Evolutionary conservation across 2,113 vertebrate genomes (phyloP).

Genomic region (Illadopsis cleaveri): DNA sequence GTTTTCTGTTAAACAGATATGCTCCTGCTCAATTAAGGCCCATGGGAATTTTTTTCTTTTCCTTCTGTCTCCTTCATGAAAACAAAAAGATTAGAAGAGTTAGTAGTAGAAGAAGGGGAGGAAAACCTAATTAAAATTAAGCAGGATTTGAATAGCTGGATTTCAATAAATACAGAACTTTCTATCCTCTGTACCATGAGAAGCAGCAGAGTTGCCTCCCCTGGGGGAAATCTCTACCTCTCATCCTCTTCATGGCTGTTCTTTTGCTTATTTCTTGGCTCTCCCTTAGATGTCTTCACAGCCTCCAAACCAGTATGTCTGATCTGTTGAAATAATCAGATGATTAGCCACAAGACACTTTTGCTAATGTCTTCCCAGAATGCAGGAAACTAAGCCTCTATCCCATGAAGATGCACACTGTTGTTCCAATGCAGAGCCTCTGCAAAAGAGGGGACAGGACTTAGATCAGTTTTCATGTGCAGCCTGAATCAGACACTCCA

Average conservation of each 20-base stretch:
- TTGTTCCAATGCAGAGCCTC: not conserved
- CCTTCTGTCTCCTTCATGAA: not conserved
- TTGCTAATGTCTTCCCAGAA: not conserved
- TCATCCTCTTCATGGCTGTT: not conserved
- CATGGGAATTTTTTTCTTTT: not conserved
- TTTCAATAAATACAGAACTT: not conserved
- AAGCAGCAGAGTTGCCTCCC: not conserved
- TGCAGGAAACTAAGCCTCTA: not conserved
- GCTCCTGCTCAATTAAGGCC: not conserved
- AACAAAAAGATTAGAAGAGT: not conserved
- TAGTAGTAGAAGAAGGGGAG: fast-evolving
- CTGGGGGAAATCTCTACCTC: not conserved
- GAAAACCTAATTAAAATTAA: not conserved
- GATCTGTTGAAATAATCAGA: not conserved
- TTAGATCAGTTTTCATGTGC: not conserved
- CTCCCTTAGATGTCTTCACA: not conserved
- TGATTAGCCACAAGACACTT: not conserved
- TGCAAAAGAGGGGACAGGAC: not conserved
- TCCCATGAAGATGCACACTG: not conserved
- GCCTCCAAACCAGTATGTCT: not conserved
- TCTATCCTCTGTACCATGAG: not conserved
- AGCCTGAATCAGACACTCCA: not conserved
- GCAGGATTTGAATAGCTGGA: not conserved
- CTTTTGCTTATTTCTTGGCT: not conserved
- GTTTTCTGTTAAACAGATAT: not conserved